These are phyloP conservation scores for Azorinus chamasolen DNA, from an alignment of 2,888 invertebrate species.

Conservation along the genomic window DNA sequence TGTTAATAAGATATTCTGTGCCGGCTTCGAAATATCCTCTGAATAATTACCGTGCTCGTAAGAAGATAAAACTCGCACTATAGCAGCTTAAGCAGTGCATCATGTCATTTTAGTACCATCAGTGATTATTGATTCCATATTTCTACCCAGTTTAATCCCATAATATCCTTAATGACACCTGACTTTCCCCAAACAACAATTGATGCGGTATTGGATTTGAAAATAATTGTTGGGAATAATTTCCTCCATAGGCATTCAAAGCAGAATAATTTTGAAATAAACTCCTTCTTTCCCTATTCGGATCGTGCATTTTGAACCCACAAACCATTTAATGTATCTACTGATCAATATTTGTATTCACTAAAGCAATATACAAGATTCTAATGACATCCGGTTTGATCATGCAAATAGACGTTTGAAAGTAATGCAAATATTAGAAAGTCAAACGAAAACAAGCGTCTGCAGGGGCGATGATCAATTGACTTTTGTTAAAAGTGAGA, in stretches of 20 bases:
- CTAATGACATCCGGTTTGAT: slow-evolving; percentile 67
- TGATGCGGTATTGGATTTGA: slow-evolving; percentile 56
- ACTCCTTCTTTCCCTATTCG: slow-evolving; percentile 35
- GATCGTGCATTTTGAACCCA: slow-evolving; percentile 60
- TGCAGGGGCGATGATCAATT: slow-evolving; percentile 59
- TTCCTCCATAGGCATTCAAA: slow-evolving; percentile 59
- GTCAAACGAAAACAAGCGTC: slow-evolving; percentile 66
- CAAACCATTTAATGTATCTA: slow-evolving; percentile 56
- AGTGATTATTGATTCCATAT: too few species aligned
- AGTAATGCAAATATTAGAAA: slow-evolving; percentile 69
- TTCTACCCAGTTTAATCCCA: too few species aligned
- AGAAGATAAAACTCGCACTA: too few species aligned
- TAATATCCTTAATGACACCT: slow-evolving; percentile 5
- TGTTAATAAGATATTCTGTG: too few species aligned
- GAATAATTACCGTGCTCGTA: too few species aligned
- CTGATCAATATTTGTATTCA: slow-evolving; percentile 67
- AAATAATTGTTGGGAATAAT: slow-evolving; percentile 63
- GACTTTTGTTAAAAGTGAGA: slow-evolving; percentile 60
- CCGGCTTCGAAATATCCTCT: too few species aligned
- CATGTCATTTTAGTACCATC: too few species aligned
- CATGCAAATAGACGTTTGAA: slow-evolving; percentile 58
- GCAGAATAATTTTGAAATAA: slow-evolving; percentile 62
- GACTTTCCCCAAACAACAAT: slow-evolving; percentile 31
- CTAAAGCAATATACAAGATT: slow-evolving; percentile 57
- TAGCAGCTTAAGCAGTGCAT: too few species aligned